These are phyloP conservation scores for Galerucella calmariensis DNA, from an alignment of 2,888 invertebrate species.

Conservation along the genomic window DNA sequence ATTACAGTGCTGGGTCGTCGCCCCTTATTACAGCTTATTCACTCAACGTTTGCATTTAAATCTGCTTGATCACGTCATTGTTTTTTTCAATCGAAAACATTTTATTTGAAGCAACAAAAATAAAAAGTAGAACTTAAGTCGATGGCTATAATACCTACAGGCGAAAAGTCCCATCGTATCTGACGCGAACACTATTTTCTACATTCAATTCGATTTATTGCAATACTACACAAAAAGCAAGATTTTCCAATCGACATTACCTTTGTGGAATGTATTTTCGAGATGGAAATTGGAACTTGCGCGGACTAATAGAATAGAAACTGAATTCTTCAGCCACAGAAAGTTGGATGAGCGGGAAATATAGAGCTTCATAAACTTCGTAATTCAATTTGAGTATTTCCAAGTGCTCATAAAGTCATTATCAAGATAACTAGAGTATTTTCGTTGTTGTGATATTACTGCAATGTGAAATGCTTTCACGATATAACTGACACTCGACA, in stretches of 20 bases:
- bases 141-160: not conserved
- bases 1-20: too few relatives aligned
- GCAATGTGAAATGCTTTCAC: slow-evolving; percentile 31
- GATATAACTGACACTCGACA: slow-evolving; percentile 31
- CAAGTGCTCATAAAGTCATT: slow-evolving; percentile 46
- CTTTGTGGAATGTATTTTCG: slow-evolving; percentile 22
- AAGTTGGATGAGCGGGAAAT: slow-evolving; percentile 48
- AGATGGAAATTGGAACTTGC: slow-evolving; percentile 34
- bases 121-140: too few relatives aligned
- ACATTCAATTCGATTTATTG: slow-evolving; percentile 18
- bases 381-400: slow-evolving; percentile 51
- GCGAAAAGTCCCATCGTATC: slow-evolving; percentile 20
- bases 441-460: slow-evolving; percentile 33
- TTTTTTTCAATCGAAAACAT: too few relatives aligned
- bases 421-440: slow-evolving; percentile 36
- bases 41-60: too few relatives aligned
- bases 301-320: slow-evolving; percentile 35
- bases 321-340: slow-evolving; percentile 44
- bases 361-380: slow-evolving; percentile 47
- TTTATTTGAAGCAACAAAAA: too few relatives aligned
- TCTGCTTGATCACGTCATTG: too few relatives aligned
- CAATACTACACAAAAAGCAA: slow-evolving; percentile 11
- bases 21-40: too few relatives aligned
- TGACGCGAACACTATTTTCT: slow-evolving; percentile 16
- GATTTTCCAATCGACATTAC: slow-evolving; percentile 30